Conservation (phyloP, 2,113 vertebrate genomes). For the Cinclus cinclus region DNA sequence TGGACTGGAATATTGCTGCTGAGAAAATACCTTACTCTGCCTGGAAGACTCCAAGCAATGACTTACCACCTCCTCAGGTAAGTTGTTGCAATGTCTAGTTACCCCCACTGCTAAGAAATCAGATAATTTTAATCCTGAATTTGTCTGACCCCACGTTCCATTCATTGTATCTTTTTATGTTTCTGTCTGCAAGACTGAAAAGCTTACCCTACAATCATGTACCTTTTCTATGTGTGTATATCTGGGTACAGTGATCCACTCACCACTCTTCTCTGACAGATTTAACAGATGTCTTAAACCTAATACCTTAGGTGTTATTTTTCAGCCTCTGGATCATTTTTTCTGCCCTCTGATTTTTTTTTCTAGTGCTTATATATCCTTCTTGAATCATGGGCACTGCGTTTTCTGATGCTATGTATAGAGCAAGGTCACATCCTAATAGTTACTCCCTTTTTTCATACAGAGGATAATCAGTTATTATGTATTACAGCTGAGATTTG, state of each 20-base stretch:
- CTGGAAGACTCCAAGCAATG: neutral
- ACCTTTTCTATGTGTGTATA: neutral
- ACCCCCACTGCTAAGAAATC: neutral
- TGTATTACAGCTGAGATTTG: neutral
- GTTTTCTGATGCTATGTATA: neutral
- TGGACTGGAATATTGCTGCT: neutral
- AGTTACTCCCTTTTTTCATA: neutral
- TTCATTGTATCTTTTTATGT: neutral
- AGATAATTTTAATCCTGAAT: neutral
- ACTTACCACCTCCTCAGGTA: neutral
- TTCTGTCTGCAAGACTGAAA: neutral
- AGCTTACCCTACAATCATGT: neutral
- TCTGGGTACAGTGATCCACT: neutral
- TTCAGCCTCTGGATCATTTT: neutral
- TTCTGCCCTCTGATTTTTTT: neutral
- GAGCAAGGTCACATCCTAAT: neutral
- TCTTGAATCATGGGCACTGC: neutral
- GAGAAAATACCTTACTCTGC: neutral
- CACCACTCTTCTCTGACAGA: neutral
- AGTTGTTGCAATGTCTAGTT: neutral
- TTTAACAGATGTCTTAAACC: neutral
- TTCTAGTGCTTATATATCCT: neutral
- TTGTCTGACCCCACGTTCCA: neutral
- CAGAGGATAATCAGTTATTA: neutral
- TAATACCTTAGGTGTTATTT: neutral